Evolutionary conservation across 2,113 vertebrate species (phyloP).

Genomic region (Lethenteron reissneri): DNA sequence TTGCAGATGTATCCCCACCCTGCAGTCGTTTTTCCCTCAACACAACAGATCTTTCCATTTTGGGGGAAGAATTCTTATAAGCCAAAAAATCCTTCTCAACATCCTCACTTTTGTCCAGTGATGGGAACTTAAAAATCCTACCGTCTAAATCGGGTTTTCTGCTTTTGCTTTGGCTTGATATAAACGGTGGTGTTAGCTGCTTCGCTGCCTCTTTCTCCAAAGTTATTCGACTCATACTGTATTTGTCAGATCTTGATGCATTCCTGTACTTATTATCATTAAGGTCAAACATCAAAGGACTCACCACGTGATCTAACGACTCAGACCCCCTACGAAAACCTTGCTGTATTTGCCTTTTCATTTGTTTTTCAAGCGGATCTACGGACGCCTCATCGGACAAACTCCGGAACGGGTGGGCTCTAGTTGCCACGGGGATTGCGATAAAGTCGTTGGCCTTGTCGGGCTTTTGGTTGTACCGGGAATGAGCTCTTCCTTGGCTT

Average conservation of each 20-base stretch:
- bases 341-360: constrained; percentile 94
- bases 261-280: constrained; percentile 60
- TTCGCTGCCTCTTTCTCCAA: constrained; percentile 97
- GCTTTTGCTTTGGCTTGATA: constrained; percentile 93
- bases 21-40: background rate
- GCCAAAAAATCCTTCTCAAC: background rate
- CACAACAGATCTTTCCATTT: background rate
- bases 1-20: no score
- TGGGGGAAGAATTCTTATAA: background rate
- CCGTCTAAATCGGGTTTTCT: constrained; percentile 77
- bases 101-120: background rate
- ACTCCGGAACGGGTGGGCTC: no score
- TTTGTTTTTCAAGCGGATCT: constrained; percentile 27
- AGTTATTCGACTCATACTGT: constrained; percentile 83
- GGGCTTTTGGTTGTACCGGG: no score
- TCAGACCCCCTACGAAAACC: constrained; percentile 87
- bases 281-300: constrained; percentile 57
- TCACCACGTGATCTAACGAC: constrained; percentile 52
- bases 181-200: constrained; percentile 72
- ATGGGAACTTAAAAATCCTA: constrained; percentile 60
- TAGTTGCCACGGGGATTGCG: no score
- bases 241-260: constrained; percentile 89
- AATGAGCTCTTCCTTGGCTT: no score
- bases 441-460: no score
- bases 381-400: no score